Conservation (phyloP, 2,113 vertebrate species). For the western clawed frog (Xenopus tropicalis) region UCB_Xtro_10.0 CM004445.2:101399501-101400000, state of each 20-base stretch:
- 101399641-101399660: conserved; percentile 62
- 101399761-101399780: conserved; percentile 32
- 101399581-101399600: conserved; percentile 51
- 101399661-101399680: conserved; percentile 58
- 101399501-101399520: conserved; percentile 51
- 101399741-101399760: conserved; percentile 64
- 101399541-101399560: conserved; percentile 57
- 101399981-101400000: conserved; percentile 46
- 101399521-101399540: conserved; percentile 64
- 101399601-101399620: conserved; percentile 64
- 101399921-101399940: conserved; percentile 56
- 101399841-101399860: conserved; percentile 56
- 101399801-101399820: conserved; percentile 65
- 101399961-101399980: conserved; percentile 53
- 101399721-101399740: conserved; percentile 55
- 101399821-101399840: conserved; percentile 66
- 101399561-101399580: conserved; percentile 46
- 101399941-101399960: conserved; percentile 63
- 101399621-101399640: conserved; percentile 72
- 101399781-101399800: conserved; percentile 41
- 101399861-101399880: conserved; percentile 28
- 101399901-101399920: conserved; percentile 45
- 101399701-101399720: conserved; percentile 64
- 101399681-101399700: conserved; percentile 53
- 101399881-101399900: conserved; percentile 24